Evolutionary conservation across 2,797 vertebrate species (phyloP), one percentile per base, ranked within the genome.

Genomic region (Urosaurus nigricauda): DNA sequence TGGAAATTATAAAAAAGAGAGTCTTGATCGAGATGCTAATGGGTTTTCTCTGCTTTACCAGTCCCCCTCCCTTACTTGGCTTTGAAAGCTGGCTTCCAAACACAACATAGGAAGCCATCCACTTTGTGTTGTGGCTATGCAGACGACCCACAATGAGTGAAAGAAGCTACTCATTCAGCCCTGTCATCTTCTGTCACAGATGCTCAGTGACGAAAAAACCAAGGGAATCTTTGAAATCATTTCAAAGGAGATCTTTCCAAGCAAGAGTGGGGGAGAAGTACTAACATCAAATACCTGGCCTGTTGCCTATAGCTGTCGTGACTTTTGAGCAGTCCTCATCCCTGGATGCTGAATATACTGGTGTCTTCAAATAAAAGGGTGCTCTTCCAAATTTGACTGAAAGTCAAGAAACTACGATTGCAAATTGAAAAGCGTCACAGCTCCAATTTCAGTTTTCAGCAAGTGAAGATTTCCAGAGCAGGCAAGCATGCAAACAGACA

Each of bases 151-250:
- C 87, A 90, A 71, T 83, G 88, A 93, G 65, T 93, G 93, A 95
- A 95, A 95, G 92, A 87, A 95, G 21, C 90, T 91, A 93, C 93
- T 92, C 89, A 95, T 95, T 94, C 93, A 93, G 74, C 90, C 90
- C 90, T 37, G 77, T 93, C 90, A 86, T 95, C 90, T 94, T 95
- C 94, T 94, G 87, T 92, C 92, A 87, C 92, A 95, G 89, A 93
- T 93, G 92, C 84, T 87, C 91, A 90, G 84, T 90, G 91, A 90
- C 89, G 85, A 94, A 94, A 58, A 93, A 81, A 93, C 87, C 89
- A 92, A 94, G 32, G 0, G 0, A 90, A 81, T 90, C 92, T 94
- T 94, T 93, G 91, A 94, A 93, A 94, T 87, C 78, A 83, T 90
- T 93, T 93, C 86, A 93, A 92, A 94, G 92, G 87, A 87, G 32